Evolutionary conservation across 2,888 invertebrate species (phyloP), one percentile per base, ranked within the genome.

Genomic region (Calliscelio sp.): DNA sequence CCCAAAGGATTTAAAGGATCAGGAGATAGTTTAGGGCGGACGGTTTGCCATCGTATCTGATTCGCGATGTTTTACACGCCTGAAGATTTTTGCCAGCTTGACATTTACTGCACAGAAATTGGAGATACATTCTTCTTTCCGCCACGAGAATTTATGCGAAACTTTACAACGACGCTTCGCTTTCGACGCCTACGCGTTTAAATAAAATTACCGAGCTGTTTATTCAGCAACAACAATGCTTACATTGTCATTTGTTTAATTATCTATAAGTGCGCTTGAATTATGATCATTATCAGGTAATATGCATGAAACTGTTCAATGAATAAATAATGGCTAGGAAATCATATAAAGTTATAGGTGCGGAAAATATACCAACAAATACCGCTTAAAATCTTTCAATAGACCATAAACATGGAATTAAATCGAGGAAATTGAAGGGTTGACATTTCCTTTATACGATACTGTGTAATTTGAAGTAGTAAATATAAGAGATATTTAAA

Each of bases 81-180:
- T 84, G 59, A 44, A 66, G 65, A 82, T 82, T 85, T 85, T 82
- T 85, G 70, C 51, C 57, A 59, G 75, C 75, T 82, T 82, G 85
- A 85, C 81, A 66, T 85, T 85, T 82, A 85, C 81, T 82, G 75
- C 74, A 61, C 59, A 79, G 85, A 85, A 85, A 85, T 85, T 80
- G 80, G 85, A 85, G 85, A 85, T 82, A 77, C 82, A 75, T 83
- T 85, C 75, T 82, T 66, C 81, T 80, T 83, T 77, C 68, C 38
- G 28, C 66, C n/a, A 22, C 22, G 41, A 75, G 80, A 82, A 85
- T 85, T 85, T 85, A 85, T 85, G 77, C 81, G 75, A 82, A 85
- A 77, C 75, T 80, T 70, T 66, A 71, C 61, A 75, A 70, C 66
- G 73, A 84, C 65, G 77, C 73, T 81, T 84, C 78, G 74, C 68